phyloP scores from a whole-genome alignment of 2,888 invertebrate species.

The Stenolophus ochropezus region DNA sequence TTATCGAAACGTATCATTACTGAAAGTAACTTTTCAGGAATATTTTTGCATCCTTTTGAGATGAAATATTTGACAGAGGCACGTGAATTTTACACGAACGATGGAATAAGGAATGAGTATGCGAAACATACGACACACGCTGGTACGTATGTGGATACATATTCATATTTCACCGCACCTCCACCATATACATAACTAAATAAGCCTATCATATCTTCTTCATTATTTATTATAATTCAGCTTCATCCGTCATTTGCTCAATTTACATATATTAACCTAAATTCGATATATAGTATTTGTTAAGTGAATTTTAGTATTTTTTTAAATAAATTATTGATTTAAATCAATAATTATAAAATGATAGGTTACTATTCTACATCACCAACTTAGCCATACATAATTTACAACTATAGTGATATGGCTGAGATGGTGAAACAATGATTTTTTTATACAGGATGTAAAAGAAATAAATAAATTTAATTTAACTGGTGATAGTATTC shows the following conservation, averaged over 20 bases:
- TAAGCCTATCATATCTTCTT: background rate
- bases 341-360: no score
- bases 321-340: no score
- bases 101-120: slow-evolving; percentile 29
- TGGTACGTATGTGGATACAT: background rate
- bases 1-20: slow-evolving; percentile 47
- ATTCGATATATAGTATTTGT: background rate
- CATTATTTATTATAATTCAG: background rate
- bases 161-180: background rate
- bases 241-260: background rate
- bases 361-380: no score
- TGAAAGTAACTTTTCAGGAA: slow-evolving; percentile 42
- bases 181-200: background rate
- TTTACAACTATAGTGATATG: no score
- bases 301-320: no score
- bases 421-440: no score
- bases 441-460: no score
- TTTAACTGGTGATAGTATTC: no score
- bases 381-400: no score
- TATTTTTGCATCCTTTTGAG: slow-evolving; percentile 44
- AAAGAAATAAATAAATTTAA: no score
- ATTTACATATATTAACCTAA: background rate
- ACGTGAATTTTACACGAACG: slow-evolving; percentile 35
- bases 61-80: slow-evolving; percentile 44
- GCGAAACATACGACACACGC: background rate